Percentiles rank a stretch among this genome's conserved stretches.
phyloP scores from a whole-genome alignment of 2,113 vertebrate species.

The Microcebus lehilahytsara region DNA sequence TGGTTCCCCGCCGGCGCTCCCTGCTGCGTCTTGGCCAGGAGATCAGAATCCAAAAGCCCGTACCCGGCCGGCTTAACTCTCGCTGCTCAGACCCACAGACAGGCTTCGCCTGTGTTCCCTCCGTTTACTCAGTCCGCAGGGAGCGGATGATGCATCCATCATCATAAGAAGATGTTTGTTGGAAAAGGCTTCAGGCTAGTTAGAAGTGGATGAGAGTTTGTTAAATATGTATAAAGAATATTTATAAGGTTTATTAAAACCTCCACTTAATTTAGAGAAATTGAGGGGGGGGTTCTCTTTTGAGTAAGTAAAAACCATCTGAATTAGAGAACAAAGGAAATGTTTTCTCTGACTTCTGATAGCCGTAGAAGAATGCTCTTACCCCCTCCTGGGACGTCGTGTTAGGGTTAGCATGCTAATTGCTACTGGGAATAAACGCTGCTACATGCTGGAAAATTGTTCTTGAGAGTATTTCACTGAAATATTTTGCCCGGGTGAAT shows the following conservation, averaged over 20 bases:
- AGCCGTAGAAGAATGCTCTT: neutral
- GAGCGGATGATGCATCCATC: neutral
- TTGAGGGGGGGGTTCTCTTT: neutral
- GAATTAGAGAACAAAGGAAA: neutral
- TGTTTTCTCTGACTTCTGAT: neutral
- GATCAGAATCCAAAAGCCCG: neutral
- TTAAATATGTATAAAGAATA: neutral
- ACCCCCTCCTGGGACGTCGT: neutral
- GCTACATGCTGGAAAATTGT: neutral
- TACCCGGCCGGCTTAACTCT: no score
- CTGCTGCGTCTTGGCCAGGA: neutral
- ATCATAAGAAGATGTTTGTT: neutral
- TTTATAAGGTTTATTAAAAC: neutral
- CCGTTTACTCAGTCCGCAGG: neutral
- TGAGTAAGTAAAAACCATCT: neutral
- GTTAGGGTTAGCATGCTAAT: neutral
- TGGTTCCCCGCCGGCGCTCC: rapidly evolving
- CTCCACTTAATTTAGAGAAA: neutral
- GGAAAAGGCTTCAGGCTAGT: neutral
- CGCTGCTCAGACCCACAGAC: neutral
- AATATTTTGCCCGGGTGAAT: rapidly evolving
- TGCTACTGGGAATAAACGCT: neutral
- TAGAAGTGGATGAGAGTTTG: neutral
- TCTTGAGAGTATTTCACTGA: neutral
- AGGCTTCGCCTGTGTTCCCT: rapidly evolving